Evolutionary conservation across 2,113 vertebrate species (phyloP), one percentile per base, ranked within the genome.

Genomic region (Myiopsitta monachus): DNA sequence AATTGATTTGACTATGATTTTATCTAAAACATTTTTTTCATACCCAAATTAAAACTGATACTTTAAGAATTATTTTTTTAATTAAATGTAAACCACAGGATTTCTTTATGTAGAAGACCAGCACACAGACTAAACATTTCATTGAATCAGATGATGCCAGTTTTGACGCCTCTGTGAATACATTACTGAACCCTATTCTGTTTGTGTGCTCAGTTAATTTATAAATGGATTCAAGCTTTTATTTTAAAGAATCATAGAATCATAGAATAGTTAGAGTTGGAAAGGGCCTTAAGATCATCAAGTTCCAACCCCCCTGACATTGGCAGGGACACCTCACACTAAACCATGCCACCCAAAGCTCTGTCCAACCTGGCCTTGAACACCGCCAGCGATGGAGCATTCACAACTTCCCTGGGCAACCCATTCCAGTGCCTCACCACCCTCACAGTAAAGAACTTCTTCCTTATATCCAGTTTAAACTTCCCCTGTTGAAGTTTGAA

Each of bases 161-260:
- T 86, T 86, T 81, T 77, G 44, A 63, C 31, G 83, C 24, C 15
- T 67, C 31, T 49, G 2, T 59, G 49, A 57, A 12, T 36, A 62
- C 23, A 24, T 80, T 57, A 62, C 33, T 80, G 14, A 66, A 77
- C 68, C 77, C 9, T 55, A 83, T 88, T 86, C 22, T 83, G 27
- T 19, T 13, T 46, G 17, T 62, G 18, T 11, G 55, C 78, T 81
- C 52, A 70, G 28, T 73, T 83, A 74, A 74, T 90, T 88, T 67
- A 49, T 72, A 78, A 96, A 87, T 51, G 13, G 38, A 77, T 43
- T 57, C 11, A 81, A 44, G 31, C 19, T 87, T 88, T 88, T 94
- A 41, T 69, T 88, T 26, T 88, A 30, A 64, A 51, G 70, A 78
- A 49, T 49, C 47, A 49, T 24, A 49, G 47, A 49, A 49, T 49